These are phyloP conservation scores for Andrena camellia DNA, from an alignment of 2,888 invertebrate genomes.

Conservation along the genomic window DNA sequence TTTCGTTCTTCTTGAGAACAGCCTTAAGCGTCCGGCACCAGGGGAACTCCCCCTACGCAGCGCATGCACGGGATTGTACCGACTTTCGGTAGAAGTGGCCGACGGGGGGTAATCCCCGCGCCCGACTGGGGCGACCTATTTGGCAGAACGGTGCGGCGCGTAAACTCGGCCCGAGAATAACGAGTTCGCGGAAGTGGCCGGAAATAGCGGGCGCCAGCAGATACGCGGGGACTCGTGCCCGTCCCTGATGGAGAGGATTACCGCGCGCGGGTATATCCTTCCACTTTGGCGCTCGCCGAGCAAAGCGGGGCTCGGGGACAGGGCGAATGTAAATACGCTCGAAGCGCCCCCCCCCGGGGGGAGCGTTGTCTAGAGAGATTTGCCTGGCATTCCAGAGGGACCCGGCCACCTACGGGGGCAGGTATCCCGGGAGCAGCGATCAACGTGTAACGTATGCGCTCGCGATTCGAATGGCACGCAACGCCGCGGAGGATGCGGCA, in stretches of 20 bases:
- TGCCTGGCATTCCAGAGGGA: neutral
- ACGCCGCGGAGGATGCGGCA: conserved; percentile 12
- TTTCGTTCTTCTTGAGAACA: too few species aligned
- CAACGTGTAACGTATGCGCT: conserved; percentile 1
- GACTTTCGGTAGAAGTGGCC: too few species aligned
- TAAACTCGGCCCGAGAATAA: conserved; percentile 75
- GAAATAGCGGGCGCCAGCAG: conserved; percentile 59
- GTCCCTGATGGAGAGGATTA: too few species aligned
- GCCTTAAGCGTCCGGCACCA: too few species aligned
- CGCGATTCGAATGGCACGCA: conserved; percentile 31
- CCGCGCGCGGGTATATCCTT: neutral
- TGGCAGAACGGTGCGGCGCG: conserved; percentile 72
- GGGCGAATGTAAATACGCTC: neutral
- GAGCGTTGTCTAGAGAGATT: neutral
- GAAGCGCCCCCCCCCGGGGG: neutral
- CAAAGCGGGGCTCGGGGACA: neutral
- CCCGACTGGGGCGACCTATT: conserved; percentile 72
- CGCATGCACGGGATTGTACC: too few species aligned
- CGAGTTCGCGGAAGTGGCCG: conserved; percentile 60
- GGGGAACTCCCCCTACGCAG: too few species aligned
- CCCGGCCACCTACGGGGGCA: neutral
- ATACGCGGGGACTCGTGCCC: neutral
- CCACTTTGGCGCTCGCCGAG: neutral
- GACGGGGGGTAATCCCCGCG: neutral
- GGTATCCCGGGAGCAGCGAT: neutral